A percentile compares a stretch with the other conserved stretches of the same genome.
These are phyloP conservation scores for Cyanocitta stelleri DNA, from an alignment of 2,113 vertebrate genomes.

Conservation along the genomic window DNA sequence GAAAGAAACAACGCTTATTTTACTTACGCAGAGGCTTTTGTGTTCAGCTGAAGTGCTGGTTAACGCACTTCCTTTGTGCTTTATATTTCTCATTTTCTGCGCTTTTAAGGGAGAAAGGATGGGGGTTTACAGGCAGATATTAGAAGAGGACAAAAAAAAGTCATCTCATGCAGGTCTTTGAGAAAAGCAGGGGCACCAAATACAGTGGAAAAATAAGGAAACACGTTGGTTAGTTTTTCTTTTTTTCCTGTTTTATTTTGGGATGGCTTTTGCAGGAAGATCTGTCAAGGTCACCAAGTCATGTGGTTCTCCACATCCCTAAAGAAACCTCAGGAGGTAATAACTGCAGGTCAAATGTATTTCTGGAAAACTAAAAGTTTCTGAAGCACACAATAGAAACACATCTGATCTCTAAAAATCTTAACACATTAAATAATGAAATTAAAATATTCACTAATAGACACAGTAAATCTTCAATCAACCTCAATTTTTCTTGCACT, in stretches of 20 bases:
- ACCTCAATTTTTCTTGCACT: not conserved
- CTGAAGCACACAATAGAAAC: not conserved
- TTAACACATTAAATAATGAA: not conserved
- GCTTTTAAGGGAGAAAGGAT: not conserved
- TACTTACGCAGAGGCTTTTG: rapidly evolving
- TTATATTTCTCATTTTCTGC: not conserved
- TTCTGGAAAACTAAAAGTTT: not conserved
- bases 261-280: not conserved
- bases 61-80: not conserved
- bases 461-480: not conserved
- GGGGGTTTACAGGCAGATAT: not conserved
- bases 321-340: not conserved
- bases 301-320: not conserved
- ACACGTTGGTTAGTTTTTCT: not conserved
- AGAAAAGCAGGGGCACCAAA: not conserved
- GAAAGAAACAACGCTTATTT: not conserved
- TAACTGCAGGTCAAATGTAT: not conserved
- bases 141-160: not conserved
- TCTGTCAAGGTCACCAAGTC: not conserved
- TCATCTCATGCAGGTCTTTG: not conserved
- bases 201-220: not conserved
- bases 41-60: not conserved
- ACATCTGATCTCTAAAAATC: not conserved
- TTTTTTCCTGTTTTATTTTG: not conserved
- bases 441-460: not conserved